Percentiles rank a stretch among this genome's conserved stretches.
phyloP scores from a whole-genome alignment of 1,140 invertebrate species.

The Drosophila sp. region DNA sequence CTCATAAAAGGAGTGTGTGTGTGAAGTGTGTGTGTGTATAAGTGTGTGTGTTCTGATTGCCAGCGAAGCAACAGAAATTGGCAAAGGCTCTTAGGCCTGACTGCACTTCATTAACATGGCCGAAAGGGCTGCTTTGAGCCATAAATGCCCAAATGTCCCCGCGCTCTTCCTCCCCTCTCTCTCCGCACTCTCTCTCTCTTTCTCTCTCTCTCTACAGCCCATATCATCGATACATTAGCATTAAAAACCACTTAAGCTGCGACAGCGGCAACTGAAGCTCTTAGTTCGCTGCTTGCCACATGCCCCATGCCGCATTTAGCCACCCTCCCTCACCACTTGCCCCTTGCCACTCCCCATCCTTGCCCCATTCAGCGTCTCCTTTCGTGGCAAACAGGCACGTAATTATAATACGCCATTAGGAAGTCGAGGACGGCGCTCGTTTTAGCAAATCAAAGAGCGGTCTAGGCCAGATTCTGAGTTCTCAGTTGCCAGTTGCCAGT shows the following conservation, averaged over 20 bases:
- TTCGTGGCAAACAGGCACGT: slow-evolving; percentile 16
- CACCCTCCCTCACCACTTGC: background rate
- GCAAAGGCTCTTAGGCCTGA: slow-evolving; percentile 40
- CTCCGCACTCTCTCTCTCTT: too few relatives aligned
- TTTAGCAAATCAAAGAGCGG: slow-evolving; percentile 71
- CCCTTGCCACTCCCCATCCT: background rate
- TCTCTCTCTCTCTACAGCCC: too few relatives aligned
- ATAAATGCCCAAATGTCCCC: slow-evolving; percentile 4
- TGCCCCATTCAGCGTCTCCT: background rate
- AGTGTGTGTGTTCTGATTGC: slow-evolving; percentile 28
- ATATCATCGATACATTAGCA: slow-evolving; percentile 70
- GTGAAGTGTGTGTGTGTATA: background rate
- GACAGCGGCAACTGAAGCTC: slow-evolving; percentile 42
- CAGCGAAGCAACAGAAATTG: slow-evolving; percentile 2
- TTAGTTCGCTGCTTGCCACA: background rate
- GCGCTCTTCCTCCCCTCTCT: too few relatives aligned
- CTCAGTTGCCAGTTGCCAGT: background rate
- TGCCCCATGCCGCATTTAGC: background rate
- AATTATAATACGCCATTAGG: slow-evolving; percentile 82
- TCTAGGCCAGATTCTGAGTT: slow-evolving; percentile 22
- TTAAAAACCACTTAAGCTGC: slow-evolving; percentile 79
- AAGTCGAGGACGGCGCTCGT: slow-evolving; percentile 37
- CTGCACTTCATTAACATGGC: slow-evolving; percentile 65
- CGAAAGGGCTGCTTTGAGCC: slow-evolving; percentile 21
- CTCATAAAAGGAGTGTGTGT: slow-evolving; percentile 45